Evolutionary conservation across 2,113 vertebrate genomes (phyloP).

Genomic region (Cebidichthys violaceus): DNA sequence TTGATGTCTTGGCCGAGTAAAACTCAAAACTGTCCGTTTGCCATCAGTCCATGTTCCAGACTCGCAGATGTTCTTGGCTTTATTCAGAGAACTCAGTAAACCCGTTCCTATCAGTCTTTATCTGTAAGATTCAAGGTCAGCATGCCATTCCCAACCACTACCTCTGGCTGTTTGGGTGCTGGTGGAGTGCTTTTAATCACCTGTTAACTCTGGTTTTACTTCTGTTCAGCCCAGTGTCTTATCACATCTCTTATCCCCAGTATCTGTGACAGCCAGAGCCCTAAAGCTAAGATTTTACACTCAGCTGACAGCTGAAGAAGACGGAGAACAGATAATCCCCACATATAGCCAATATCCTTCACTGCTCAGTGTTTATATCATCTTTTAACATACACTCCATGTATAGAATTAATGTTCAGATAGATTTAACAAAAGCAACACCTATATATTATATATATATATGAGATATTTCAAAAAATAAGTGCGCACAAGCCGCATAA

Average conservation of each 20-base stretch:
- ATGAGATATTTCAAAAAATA: no score
- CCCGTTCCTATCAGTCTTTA: slow-evolving; percentile 13
- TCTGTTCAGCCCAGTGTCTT: slow-evolving; percentile 18
- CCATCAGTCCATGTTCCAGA: not conserved
- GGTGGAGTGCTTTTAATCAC: slow-evolving; percentile 3
- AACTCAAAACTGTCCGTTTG: not conserved
- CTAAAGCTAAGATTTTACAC: slow-evolving; percentile 23
- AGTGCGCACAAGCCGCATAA: not conserved
- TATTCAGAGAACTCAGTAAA: not conserved
- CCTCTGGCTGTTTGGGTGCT: slow-evolving; percentile 47
- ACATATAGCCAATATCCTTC: not conserved
- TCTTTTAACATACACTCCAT: not conserved
- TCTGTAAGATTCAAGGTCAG: slow-evolving; percentile 55
- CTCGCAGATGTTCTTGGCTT: not conserved
- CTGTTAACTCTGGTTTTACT: slow-evolving; percentile 19
- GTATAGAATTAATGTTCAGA: not conserved
- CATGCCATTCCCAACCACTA: slow-evolving; percentile 7
- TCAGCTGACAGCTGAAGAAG: slow-evolving; percentile 11
- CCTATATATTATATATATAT: no score
- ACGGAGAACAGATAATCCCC: slow-evolving; percentile 4
- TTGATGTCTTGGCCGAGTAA: not conserved
- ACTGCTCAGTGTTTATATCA: not conserved
- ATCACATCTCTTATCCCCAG: slow-evolving; percentile 40
- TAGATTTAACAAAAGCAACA: not conserved
- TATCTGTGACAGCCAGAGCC: slow-evolving; percentile 29